These are phyloP conservation scores for Neogobius melanostomus DNA, from an alignment of 2,113 vertebrate species.

Conservation along the genomic window DNA sequence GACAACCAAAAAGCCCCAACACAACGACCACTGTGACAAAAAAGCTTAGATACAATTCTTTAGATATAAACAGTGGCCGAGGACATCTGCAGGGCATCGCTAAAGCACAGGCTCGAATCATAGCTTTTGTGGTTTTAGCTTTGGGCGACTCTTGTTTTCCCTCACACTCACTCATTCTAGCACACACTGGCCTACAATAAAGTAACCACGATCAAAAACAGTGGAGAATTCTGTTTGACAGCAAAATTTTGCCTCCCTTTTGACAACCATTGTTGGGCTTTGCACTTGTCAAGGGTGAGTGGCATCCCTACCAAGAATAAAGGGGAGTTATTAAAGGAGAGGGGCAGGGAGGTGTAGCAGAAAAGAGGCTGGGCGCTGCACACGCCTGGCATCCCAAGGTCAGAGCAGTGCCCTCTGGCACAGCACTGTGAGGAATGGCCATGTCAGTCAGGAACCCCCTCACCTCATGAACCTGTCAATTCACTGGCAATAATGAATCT, in stretches of 20 bases:
- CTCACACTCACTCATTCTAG: slow-evolving; percentile 22
- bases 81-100: slow-evolving; percentile 53
- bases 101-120: slow-evolving; percentile 40
- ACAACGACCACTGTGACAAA: slow-evolving; percentile 12
- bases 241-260: slow-evolving; percentile 29
- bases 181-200: slow-evolving; percentile 27
- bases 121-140: slow-evolving; percentile 48
- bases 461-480: slow-evolving; percentile 69
- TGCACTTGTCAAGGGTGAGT: slow-evolving; percentile 26
- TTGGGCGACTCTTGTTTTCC: slow-evolving; percentile 43
- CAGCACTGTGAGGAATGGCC: slow-evolving; percentile 56
- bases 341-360: slow-evolving; percentile 32
- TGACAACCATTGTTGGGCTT: slow-evolving; percentile 29
- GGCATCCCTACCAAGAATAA: slow-evolving; percentile 46
- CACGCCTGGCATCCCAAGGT: slow-evolving; percentile 63
- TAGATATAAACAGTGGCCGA: slow-evolving; percentile 35
- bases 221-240: slow-evolving; percentile 31
- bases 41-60: slow-evolving; percentile 22
- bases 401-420: slow-evolving; percentile 60
- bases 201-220: slow-evolving; percentile 38
- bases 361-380: slow-evolving; percentile 42
- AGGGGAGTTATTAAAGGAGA: slow-evolving; percentile 40
- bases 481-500: slow-evolving; percentile 72
- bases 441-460: slow-evolving; percentile 64
- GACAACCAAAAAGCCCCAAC: slow-evolving; percentile 16